Evolutionary conservation across 1,140 invertebrate genomes (phyloP), one percentile per base, ranked within the genome.

Genomic region (Conus betulinus): DNA sequence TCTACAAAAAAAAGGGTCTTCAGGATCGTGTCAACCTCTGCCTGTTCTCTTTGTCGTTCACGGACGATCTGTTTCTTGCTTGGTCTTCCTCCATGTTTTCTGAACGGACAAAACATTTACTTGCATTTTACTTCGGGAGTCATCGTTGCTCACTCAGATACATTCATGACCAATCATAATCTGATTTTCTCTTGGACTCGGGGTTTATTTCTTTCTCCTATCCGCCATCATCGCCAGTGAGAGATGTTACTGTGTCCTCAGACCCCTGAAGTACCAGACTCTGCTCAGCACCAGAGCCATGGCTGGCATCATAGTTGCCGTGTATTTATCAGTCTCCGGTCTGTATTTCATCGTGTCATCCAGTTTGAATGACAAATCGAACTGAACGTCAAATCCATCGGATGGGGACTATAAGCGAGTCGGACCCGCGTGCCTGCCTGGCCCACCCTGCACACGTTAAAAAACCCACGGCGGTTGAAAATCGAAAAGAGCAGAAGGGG

Each of bases 201-300:
- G 25, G n/a, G 6, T 67, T 27, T 4, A 39, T 67, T 20, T 84
- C 83, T 27, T 55, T 53, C 51, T 84, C 17, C 83, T 84, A 23
- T 84, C 83, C 55, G 83, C 83, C 4, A 27, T 84, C 55, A 84
- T 84, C 53, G 82, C 82, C 53, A n/a, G 82, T n/a, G 82, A 84
- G 25, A 27, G 82, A 17, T 84, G 82, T 63, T 84, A 63, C 20
- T 84, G 83, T 20, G 55, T 57, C n/a, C 25, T 84, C 57, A 63
- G 83, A 7, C 83, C 83, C 10, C 83, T 84, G 6, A 52, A 27
- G 25, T 57, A 52, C 83, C 55, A 60, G 83, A 67, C n/a, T 17
- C 5, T 67, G 83, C 25, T 57, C 10, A 5, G 83, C 13, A 84
- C 83, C 5, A 25, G 55, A 13, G 25, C 55, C 55, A 84, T 84